These are phyloP conservation scores for Hemicentrotus pulcherrimus DNA, from an alignment of 35 echinoderm and acorn worm genomes.

Conservation along the genomic window DNA sequence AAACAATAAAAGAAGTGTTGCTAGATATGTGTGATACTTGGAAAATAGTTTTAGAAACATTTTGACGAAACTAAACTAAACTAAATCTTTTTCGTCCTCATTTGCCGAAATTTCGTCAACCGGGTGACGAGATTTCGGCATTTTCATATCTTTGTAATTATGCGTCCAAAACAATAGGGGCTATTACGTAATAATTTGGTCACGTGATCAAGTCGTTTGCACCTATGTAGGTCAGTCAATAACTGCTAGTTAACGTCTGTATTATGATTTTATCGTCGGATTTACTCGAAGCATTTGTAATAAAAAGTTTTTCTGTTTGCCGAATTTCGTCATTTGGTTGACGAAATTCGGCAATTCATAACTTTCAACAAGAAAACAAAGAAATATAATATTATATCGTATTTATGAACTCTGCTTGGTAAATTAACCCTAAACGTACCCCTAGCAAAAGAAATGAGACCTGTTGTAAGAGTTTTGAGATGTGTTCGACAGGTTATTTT, in stretches of 20 bases:
- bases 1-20: not conserved
- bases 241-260: not conserved
- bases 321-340: slow-evolving; percentile 34
- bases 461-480: not conserved
- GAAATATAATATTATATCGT: not conserved
- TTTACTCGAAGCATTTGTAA: not conserved
- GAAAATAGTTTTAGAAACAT: not conserved
- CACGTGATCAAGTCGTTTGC: not conserved
- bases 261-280: not conserved
- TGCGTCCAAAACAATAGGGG: slow-evolving; percentile 17
- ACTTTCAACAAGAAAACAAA: not conserved
- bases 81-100: not conserved
- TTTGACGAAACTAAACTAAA: not conserved
- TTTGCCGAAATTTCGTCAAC: slow-evolving; percentile 38
- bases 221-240: not conserved
- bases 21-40: not conserved
- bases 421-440: not conserved
- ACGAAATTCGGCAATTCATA: slow-evolving; percentile 43
- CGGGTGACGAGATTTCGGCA: slow-evolving; percentile 47
- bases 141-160: not conserved
- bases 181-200: slow-evolving; percentile 42
- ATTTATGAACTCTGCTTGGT: not conserved
- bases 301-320: slow-evolving; percentile 18
- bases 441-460: not conserved
- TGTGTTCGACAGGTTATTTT: not conserved